Conservation (phyloP, 1,140 invertebrate species). For the Hypsibius dujardini region DNA sequence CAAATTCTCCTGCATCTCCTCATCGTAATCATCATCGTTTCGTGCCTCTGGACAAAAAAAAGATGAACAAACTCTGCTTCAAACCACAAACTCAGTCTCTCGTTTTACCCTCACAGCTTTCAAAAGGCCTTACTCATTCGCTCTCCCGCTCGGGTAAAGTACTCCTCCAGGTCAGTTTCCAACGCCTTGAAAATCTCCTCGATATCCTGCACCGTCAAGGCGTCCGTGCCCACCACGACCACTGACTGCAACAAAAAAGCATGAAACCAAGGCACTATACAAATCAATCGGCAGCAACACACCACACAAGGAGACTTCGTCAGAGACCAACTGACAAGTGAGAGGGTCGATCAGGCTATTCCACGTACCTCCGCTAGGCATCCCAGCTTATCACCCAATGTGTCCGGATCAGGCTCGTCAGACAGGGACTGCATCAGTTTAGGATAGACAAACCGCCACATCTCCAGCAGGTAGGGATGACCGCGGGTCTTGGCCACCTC, state of each 20-base stretch:
- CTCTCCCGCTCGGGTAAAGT: constrained; percentile 61
- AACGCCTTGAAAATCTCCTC: constrained; percentile 62
- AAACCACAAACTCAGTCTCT: constrained; percentile 21
- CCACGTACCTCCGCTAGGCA: constrained; percentile 54
- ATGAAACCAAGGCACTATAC: background rate
- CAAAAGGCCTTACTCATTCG: constrained; percentile 25
- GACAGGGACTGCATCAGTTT: constrained; percentile 77
- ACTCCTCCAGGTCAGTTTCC: constrained; percentile 68
- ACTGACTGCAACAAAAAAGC: constrained; percentile 48
- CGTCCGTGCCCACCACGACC: constrained; percentile 68
- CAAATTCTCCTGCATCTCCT: constrained; percentile 78
- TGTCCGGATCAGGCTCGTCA: constrained; percentile 78
- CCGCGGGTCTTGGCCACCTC: constrained; percentile 78
- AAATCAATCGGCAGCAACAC: background rate
- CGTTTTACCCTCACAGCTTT: no score
- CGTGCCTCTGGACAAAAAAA: constrained; percentile 44
- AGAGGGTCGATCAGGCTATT: no score
- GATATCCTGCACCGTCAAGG: constrained; percentile 55
- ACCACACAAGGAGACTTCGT: background rate
- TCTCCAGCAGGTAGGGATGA: constrained; percentile 49
- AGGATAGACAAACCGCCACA: constrained; percentile 84
- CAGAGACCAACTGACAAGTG: no score
- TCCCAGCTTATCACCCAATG: constrained; percentile 67
- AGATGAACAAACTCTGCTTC: constrained; percentile 34
- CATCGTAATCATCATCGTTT: constrained; percentile 91